These are phyloP conservation scores for Zaprionus camerounensis DNA, from an alignment of 1,140 invertebrate species.

Conservation along the genomic window DNA sequence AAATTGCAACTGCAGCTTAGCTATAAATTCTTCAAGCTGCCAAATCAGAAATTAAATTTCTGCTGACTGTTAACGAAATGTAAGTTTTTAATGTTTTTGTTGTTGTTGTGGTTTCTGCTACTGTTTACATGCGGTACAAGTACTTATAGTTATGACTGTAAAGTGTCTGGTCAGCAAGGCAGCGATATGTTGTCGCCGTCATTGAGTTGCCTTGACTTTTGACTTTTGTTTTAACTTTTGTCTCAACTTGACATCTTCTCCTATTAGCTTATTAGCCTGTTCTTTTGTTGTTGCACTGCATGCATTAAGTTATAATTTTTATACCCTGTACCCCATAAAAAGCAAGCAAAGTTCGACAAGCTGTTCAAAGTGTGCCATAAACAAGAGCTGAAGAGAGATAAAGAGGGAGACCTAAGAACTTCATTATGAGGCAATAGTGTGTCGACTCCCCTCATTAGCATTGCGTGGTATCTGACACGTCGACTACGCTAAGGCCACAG, in stretches of 20 bases:
- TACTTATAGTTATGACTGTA: slow-evolving; percentile 21
- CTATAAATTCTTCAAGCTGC: slow-evolving; percentile 50
- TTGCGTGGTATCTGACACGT: not conserved
- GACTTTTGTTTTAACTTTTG: slow-evolving; percentile 79
- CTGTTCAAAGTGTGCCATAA: not conserved
- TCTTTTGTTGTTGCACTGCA: slow-evolving; percentile 66
- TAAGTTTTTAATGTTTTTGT: slow-evolving; percentile 57
- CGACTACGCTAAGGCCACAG: not conserved
- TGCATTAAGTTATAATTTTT: slow-evolving; percentile 73
- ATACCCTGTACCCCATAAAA: slow-evolving; percentile 30
- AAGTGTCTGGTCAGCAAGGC: slow-evolving; percentile 39
- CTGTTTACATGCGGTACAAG: slow-evolving; percentile 25
- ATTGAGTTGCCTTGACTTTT: slow-evolving; percentile 72
- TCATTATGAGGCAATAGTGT: not conserved
- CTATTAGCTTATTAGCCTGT: slow-evolving; percentile 42
- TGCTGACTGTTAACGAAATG: slow-evolving; percentile 63
- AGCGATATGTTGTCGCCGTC: slow-evolving; percentile 32
- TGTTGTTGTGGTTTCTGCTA: slow-evolving; percentile 14
- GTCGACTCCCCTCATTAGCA: too few species aligned
- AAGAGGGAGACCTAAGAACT: not conserved
- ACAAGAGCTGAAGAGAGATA: not conserved
- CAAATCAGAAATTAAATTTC: slow-evolving; percentile 59
- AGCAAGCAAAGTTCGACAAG: slow-evolving; percentile 4
- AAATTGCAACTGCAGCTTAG: slow-evolving; percentile 23
- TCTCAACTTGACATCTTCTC: slow-evolving; percentile 74